A percentile compares a stretch with the other conserved stretches of the same genome.
Conservation (phyloP, 2,888 invertebrate genomes). For the Mactromeris polynyma region DNA sequence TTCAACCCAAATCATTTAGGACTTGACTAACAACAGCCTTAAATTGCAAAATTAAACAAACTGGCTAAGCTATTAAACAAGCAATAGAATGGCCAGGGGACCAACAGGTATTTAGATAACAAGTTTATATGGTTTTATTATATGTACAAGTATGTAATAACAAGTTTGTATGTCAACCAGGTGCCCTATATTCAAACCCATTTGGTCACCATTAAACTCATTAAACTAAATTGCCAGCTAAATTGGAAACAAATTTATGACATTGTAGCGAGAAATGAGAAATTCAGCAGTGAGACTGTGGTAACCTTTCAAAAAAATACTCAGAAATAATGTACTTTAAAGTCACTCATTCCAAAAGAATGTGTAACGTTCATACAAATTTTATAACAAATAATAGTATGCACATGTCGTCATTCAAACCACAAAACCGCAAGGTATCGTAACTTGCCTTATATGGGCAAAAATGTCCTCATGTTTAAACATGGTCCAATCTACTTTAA, state of each 20-base stretch:
- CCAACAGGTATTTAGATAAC: background rate
- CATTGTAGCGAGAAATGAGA: background rate
- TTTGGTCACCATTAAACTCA: background rate
- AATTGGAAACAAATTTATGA: background rate
- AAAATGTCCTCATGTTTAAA: background rate
- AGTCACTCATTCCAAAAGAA: background rate
- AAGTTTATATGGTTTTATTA: background rate
- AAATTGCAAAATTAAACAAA: constrained; percentile 10
- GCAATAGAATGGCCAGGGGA: background rate
- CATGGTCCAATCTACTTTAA: background rate
- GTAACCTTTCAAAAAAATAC: constrained; percentile 11
- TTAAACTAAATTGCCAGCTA: constrained; percentile 10
- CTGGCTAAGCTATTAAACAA: background rate
- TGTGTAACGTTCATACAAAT: background rate
- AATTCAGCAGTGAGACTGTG: background rate
- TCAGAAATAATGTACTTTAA: background rate
- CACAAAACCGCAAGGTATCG: constrained; percentile 14
- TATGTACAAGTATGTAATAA: background rate
- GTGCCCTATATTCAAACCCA: background rate
- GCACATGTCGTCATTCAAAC: constrained; percentile 4
- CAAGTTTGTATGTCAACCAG: background rate
- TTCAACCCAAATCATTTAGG: background rate
- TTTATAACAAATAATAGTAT: constrained; percentile 8
- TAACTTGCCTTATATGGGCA: constrained; percentile 19
- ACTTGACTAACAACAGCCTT: background rate